phyloP scores from a whole-genome alignment of 2,113 vertebrate genomes.

The Xenopus tropicalis region UCB_Xtro_10.0 CM004444.2:135723501-135724000 shows the following conservation, averaged over 20 bases:
- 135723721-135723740: constrained; percentile 91
- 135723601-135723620: constrained; percentile 76
- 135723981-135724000: constrained; percentile 91
- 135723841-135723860: no score
- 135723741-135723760: constrained; percentile 45
- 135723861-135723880: no score
- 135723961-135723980: constrained; percentile 88
- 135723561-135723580: constrained; percentile 36
- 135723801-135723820: not conserved
- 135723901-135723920: constrained; percentile 91
- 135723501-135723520: constrained; percentile 22
- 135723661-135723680: constrained; percentile 92
- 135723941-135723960: constrained; percentile 97
- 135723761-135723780: not conserved
- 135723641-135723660: constrained; percentile 97
- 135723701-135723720: constrained; percentile 84
- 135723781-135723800: not conserved
- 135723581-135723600: constrained; percentile 45
- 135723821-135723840: not conserved
- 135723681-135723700: constrained; percentile 89
- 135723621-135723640: constrained; percentile 87
- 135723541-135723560: constrained; percentile 37
- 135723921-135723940: constrained; percentile 94
- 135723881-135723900: constrained; percentile 78
- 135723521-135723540: constrained; percentile 46